Percentiles rank a stretch among this genome's conserved stretches.
These are phyloP conservation scores for Metopia argyrocephala DNA, from an alignment of 2,888 invertebrate species.

Conservation along the genomic window DNA sequence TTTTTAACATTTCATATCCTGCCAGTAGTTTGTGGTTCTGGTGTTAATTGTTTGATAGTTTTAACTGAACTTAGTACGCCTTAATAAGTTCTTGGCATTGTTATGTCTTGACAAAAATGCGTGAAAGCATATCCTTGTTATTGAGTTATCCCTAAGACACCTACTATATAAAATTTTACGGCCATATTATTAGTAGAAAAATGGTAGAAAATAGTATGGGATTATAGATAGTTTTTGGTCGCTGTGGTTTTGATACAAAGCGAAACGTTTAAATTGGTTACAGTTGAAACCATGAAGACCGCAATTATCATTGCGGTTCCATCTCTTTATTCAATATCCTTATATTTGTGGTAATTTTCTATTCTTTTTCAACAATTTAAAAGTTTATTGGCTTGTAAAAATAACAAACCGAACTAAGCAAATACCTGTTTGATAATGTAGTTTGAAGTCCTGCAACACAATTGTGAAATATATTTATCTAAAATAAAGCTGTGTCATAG, in stretches of 20 bases:
- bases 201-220: conserved; percentile 31
- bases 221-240: conserved; percentile 40
- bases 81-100: conserved; percentile 18
- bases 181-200: conserved; percentile 54
- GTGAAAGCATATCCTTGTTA: not conserved
- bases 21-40: conserved; percentile 63
- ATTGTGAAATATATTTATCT: no score
- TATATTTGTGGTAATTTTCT: conserved; percentile 58
- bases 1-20: conserved; percentile 31
- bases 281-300: conserved; percentile 46
- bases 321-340: conserved; percentile 9
- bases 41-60: conserved; percentile 66
- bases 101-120: not conserved
- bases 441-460: not conserved
- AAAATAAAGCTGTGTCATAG: not conserved
- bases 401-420: not conserved
- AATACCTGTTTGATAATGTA: no score
- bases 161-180: conserved; percentile 44
- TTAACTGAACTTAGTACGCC: conserved; percentile 56
- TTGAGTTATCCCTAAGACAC: not conserved
- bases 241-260: conserved; percentile 42
- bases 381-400: conserved; percentile 50
- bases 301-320: conserved; percentile 58
- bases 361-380: conserved; percentile 38
- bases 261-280: conserved; percentile 22